Base-by-base conservation (phyloP, 2,797 vertebrate species). In the Phylloscopus collybita region DNA sequence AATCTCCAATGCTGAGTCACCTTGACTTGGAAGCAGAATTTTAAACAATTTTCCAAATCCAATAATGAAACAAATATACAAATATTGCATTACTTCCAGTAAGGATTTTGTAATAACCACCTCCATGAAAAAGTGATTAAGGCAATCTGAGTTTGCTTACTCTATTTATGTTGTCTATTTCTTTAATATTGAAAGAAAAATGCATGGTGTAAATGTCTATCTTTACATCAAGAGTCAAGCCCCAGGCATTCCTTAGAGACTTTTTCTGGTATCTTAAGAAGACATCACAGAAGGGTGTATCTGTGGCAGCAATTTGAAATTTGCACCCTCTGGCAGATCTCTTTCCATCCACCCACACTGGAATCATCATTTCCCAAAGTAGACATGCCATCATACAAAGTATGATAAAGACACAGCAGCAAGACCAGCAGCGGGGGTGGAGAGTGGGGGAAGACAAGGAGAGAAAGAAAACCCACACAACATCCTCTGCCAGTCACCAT, bases 231-330 rank as follows among this genome's bases (percentile, higher is more conserved):
- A 40, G 64, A 93, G 92, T 88, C 74, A 95, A 91, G 88, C 76
- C 91, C 71, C 75, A 92, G 92, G 91, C 94, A 94, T 96, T 95
- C 81, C 95, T 94, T 53, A 57, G 88, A 92, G 86, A 92, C 71
- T 92, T 92, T 92, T 95, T 91, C 91, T 97, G 93, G 67, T 84
- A 95, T 96, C 91, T 93, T 64, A 67, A 90, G 94, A 94, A 93
- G 72, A 88, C 94, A 92, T 88, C 65, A 78, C 90, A 92, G 82
- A 94, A 90, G 96, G 94, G 93, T 93, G 96, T 86, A 96, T 76
- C 88, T 1, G 71, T 88, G 78, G 90, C 76, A 95, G 94, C 82
- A 94, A 93, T 95, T 90, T 96, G 44, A 97, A 93, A 95, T 97
- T 93, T 94, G 79, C 92, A 96, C 93, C 80, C 91, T 86, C 96